Conservation (phyloP, 2,888 invertebrate species). For the Clanis bilineata region DNA sequence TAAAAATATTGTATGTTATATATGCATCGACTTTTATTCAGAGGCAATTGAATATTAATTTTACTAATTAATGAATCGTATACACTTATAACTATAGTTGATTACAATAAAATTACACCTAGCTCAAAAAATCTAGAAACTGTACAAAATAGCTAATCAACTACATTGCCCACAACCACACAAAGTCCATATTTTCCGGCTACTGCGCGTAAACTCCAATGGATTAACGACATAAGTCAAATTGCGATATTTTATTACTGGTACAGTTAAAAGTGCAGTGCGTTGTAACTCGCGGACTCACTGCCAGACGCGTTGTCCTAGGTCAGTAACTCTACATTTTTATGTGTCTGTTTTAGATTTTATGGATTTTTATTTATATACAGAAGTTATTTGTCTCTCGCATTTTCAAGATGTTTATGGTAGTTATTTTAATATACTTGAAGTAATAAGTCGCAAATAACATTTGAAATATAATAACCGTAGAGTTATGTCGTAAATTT, state of each 20-base stretch:
- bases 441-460: no score
- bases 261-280: constrained; percentile 53
- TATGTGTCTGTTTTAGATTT: constrained; percentile 15
- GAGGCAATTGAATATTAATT: no score
- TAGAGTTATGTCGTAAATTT: no score
- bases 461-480: no score
- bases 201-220: constrained; percentile 57
- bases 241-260: constrained; percentile 55
- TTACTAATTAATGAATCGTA: no score
- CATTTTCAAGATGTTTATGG: not conserved
- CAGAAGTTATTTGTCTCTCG: not conserved
- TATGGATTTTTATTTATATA: not conserved
- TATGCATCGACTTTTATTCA: no score
- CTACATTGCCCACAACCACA: not conserved
- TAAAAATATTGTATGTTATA: no score
- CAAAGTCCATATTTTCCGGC: constrained; percentile 29
- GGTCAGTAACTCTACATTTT: constrained; percentile 39
- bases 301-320: constrained; percentile 38
- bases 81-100: not conserved
- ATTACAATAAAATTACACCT: not conserved
- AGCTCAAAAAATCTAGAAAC: not conserved
- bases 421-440: not conserved
- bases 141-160: not conserved
- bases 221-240: constrained; percentile 66
- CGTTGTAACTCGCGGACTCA: constrained; percentile 31